phyloP scores from a whole-genome alignment of 92 coral and sea anemone genomes.

The Palythoa caribaeorum region DNA sequence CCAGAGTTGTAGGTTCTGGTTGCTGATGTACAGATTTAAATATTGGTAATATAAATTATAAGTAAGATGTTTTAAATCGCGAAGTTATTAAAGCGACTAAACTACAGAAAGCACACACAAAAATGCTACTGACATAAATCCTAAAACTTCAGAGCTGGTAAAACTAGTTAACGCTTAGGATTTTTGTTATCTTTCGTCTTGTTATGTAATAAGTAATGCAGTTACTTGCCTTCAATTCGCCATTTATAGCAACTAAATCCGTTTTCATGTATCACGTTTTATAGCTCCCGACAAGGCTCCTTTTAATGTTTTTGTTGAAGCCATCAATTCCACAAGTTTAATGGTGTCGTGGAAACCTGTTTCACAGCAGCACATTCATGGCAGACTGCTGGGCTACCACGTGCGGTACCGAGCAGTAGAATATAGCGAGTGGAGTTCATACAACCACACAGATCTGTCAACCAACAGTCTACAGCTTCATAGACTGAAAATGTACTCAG shows the following conservation, averaged over 20 bases:
- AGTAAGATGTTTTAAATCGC: too few relatives aligned
- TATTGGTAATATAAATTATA: too few relatives aligned
- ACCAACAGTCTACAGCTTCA: constrained; percentile 16
- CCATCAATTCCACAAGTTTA: constrained; percentile 44
- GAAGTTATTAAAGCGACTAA: too few relatives aligned
- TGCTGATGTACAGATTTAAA: too few relatives aligned
- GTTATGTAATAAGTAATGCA: neutral
- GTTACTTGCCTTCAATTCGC: neutral
- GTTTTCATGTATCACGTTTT: neutral
- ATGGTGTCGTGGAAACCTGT: constrained; percentile 59
- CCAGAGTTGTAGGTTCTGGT: too few relatives aligned
- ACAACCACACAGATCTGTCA: neutral
- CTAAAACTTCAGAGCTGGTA: too few relatives aligned
- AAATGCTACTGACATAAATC: too few relatives aligned
- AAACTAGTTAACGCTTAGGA: too few relatives aligned
- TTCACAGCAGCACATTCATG: constrained; percentile 34
- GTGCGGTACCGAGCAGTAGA: constrained; percentile 24
- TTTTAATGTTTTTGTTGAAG: constrained; percentile 37
- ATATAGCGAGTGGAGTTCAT: constrained; percentile 20
- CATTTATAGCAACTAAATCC: neutral
- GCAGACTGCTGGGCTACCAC: constrained; percentile 53
- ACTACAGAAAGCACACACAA: too few relatives aligned
- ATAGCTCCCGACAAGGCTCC: constrained; percentile 67
- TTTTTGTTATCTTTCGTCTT: too few relatives aligned
- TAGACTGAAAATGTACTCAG: constrained; percentile 70